These are phyloP conservation scores for Euthynnus affinis DNA, from an alignment of 2,797 vertebrate genomes.

Conservation along the genomic window DNA sequence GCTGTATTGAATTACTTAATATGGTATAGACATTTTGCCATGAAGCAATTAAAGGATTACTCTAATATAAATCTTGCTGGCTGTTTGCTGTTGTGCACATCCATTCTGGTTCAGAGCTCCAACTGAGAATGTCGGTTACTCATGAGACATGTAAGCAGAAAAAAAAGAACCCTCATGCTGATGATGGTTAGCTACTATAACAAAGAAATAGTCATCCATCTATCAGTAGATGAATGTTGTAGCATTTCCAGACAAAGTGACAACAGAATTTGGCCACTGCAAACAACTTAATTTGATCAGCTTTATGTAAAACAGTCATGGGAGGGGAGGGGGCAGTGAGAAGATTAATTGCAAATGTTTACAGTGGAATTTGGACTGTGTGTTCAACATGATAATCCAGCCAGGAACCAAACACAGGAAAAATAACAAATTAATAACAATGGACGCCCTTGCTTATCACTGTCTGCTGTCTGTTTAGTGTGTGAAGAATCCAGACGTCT, in stretches of 20 bases:
- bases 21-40: constrained; percentile 84
- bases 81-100: constrained; percentile 82
- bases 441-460: constrained; percentile 78
- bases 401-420: constrained; percentile 75
- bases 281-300: constrained; percentile 88
- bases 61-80: constrained; percentile 79
- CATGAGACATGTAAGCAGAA: constrained; percentile 47
- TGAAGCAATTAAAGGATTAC: constrained; percentile 89
- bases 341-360: constrained; percentile 89
- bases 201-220: constrained; percentile 59
- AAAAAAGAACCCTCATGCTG: constrained; percentile 18
- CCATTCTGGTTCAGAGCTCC: constrained; percentile 73
- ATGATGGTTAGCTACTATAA: constrained; percentile 56
- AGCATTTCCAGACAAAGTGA: constrained; percentile 73
- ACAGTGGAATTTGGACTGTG: constrained; percentile 86
- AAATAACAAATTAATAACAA: constrained; percentile 86
- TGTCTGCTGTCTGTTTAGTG: constrained; percentile 74
- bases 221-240: constrained; percentile 52
- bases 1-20: constrained; percentile 85
- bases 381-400: constrained; percentile 85
- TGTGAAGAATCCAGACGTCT: constrained; percentile 60
- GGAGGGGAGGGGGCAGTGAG: constrained; percentile 39
- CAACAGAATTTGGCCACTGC: constrained; percentile 74
- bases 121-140: constrained; percentile 55
- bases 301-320: constrained; percentile 85